These are phyloP conservation scores for Phyllostomus hastatus DNA, from an alignment of 2,113 vertebrate species.

Conservation along the genomic window DNA sequence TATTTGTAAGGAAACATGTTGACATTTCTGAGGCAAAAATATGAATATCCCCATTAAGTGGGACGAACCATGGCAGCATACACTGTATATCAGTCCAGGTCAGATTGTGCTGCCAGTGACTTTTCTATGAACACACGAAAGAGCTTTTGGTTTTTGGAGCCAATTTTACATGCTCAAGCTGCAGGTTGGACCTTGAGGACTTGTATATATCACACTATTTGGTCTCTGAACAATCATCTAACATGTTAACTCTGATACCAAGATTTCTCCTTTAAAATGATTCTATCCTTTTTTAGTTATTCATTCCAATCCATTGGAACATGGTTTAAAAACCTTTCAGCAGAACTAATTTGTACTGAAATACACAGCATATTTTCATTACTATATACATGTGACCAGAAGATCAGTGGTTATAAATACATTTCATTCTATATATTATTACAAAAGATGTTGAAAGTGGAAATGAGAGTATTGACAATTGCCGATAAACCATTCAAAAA, in stretches of 20 bases:
- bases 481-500: not conserved
- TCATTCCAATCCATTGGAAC: not conserved
- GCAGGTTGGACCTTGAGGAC: not conserved
- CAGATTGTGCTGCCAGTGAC: not conserved
- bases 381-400: not conserved
- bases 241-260: not conserved
- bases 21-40: not conserved
- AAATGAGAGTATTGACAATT: not conserved
- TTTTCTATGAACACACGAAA: not conserved
- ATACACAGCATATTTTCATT: not conserved
- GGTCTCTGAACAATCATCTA: too few species aligned
- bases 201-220: fast-evolving
- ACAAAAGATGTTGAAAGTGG: not conserved
- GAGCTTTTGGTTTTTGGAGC: not conserved
- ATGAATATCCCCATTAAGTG: not conserved
- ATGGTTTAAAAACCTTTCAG: not conserved
- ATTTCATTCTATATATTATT: not conserved
- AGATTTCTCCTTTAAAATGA: not conserved
- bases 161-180: not conserved
- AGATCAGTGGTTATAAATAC: not conserved
- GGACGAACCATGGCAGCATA: not conserved
- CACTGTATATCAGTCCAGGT: not conserved
- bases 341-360: not conserved
- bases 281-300: not conserved
- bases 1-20: not conserved